phyloP scores from a whole-genome alignment of 2,888 invertebrate species.

The Chymomyza procnemis region DNA sequence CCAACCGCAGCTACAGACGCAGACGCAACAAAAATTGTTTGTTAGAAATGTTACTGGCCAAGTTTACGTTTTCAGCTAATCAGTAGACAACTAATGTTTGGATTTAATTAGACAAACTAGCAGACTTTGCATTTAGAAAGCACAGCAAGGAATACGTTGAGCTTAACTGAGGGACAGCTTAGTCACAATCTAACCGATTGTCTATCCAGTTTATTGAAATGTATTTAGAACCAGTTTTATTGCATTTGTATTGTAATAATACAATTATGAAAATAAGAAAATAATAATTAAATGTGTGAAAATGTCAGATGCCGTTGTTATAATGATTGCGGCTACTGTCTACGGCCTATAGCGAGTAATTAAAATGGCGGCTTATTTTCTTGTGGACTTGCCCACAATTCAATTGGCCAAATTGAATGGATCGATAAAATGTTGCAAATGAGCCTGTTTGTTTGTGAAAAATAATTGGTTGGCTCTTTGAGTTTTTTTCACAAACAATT shows the following conservation, averaged over 20 bases:
- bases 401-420: neutral
- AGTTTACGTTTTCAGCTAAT: neutral
- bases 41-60: neutral
- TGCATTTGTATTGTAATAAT: constrained; percentile 3
- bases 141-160: neutral
- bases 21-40: constrained; percentile 5
- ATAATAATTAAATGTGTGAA: neutral
- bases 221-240: constrained; percentile 18
- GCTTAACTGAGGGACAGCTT: neutral
- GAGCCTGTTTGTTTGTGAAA: neutral
- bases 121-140: neutral
- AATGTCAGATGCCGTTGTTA: neutral
- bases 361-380: neutral
- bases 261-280: neutral
- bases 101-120: constrained; percentile 19
- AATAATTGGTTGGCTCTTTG: neutral
- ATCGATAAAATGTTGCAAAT: no score
- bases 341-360: neutral
- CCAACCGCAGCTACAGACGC: neutral
- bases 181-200: neutral
- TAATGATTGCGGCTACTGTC: neutral
- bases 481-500: no score
- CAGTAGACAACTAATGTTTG: neutral
- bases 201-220: neutral
- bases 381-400: neutral